Conservation (phyloP, 2,797 vertebrate species). For the Picus viridis region DNA sequence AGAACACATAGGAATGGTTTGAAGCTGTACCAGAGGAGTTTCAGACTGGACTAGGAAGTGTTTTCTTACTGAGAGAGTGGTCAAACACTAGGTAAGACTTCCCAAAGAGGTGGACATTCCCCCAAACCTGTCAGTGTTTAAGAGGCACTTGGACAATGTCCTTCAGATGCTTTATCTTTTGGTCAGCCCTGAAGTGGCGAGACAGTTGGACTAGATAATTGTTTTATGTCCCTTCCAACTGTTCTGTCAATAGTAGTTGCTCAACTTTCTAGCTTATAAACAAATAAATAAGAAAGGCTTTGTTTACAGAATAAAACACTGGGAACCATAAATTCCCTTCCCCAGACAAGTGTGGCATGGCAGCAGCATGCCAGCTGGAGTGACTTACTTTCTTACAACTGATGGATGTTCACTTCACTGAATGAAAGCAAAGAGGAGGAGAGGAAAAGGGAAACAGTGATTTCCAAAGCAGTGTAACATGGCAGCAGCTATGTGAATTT, state of each 20-base stretch:
- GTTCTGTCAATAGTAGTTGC: background rate
- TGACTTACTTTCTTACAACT: background rate
- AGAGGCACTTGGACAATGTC: no score
- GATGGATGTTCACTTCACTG: background rate
- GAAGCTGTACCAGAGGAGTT: no score
- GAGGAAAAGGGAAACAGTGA: background rate
- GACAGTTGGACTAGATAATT: no score
- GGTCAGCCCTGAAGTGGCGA: no score
- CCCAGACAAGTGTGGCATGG: background rate
- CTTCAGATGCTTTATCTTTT: no score
- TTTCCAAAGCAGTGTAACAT: background rate
- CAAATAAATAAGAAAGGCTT: background rate
- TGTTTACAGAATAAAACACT: background rate
- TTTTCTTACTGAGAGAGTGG: background rate
- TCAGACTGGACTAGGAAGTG: background rate
- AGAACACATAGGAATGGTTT: no score
- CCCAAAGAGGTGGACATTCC: no score
- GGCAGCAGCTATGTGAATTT: background rate
- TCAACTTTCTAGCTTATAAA: background rate
- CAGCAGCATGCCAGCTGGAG: background rate
- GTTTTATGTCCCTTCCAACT: background rate
- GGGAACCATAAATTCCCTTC: background rate
- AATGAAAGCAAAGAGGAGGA: background rate
- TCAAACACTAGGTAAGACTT: background rate
- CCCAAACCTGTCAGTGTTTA: no score